A percentile compares a stretch with the other conserved stretches of the same genome.
These are phyloP conservation scores for Oreortyx pictus DNA, from an alignment of 2,797 vertebrate genomes.

Conservation along the genomic window DNA sequence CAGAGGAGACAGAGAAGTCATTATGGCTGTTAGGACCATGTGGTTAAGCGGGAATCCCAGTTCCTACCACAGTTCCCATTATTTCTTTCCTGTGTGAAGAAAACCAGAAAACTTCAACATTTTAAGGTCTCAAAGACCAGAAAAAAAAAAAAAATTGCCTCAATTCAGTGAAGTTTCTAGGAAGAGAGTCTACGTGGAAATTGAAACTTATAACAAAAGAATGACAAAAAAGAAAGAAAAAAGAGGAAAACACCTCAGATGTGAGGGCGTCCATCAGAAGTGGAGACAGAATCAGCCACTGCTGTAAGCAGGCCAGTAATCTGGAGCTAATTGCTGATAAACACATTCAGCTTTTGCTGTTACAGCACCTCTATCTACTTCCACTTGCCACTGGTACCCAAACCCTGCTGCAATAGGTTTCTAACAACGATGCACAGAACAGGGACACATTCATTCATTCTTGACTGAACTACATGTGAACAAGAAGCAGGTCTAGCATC, in stretches of 20 bases:
- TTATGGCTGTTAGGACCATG: not conserved
- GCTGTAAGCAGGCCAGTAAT: not conserved
- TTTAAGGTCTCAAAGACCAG: not conserved
- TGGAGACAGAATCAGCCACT: not conserved
- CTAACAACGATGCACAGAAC: not conserved
- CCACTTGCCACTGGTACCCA: not conserved
- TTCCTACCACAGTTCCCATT: not conserved
- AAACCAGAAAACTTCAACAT: not conserved
- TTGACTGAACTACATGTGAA: not conserved
- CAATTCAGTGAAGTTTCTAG: not conserved
- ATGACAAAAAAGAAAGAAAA: too few species aligned
- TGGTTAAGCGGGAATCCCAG: not conserved
- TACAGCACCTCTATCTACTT: not conserved
- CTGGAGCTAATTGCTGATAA: too few species aligned
- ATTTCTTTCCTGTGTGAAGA: not conserved
- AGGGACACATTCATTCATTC: not conserved
- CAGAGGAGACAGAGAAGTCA: not conserved
- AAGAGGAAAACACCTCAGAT: not conserved
- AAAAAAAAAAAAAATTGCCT: not conserved
- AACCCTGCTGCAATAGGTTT: fast-evolving
- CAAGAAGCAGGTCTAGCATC: not conserved
- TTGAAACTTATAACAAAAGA: not conserved
- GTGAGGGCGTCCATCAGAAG: not conserved
- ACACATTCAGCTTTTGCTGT: not conserved
- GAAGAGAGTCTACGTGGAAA: not conserved